phyloP scores from a whole-genome alignment of 2,113 vertebrate species.

The Meles meles region DNA sequence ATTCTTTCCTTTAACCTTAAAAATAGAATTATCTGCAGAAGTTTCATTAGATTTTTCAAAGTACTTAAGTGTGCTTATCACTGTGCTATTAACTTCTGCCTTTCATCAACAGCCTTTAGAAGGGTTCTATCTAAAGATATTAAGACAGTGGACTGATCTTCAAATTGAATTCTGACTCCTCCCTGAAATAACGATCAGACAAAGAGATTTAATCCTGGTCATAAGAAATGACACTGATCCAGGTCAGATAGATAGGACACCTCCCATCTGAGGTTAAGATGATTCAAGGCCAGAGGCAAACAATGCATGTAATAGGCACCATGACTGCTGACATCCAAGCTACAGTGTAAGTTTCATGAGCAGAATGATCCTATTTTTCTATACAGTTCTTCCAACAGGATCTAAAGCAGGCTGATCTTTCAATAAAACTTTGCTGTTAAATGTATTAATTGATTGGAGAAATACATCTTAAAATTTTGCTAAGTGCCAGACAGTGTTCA shows the following conservation, averaged over 20 bases:
- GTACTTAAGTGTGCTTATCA: background rate
- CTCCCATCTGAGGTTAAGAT: background rate
- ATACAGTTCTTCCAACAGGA: background rate
- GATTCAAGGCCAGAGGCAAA: background rate
- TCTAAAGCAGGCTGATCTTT: background rate
- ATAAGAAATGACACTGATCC: background rate
- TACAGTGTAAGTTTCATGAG: background rate
- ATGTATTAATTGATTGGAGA: background rate
- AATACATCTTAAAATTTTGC: background rate
- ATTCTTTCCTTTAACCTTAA: background rate
- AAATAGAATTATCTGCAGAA: background rate
- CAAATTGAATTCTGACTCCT: background rate
- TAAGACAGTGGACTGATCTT: background rate
- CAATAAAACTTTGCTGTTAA: background rate
- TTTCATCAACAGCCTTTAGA: background rate
- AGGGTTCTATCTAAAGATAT: background rate
- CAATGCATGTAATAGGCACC: too few relatives aligned
- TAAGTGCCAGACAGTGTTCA: background rate
- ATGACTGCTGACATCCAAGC: background rate
- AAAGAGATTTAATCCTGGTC: background rate
- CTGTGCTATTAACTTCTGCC: background rate
- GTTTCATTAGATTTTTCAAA: background rate
- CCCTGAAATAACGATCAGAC: background rate
- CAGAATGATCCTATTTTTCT: background rate
- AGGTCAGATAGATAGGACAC: background rate